Evolutionary conservation across 1,140 invertebrate genomes (phyloP).

Genomic region (Halictus rubicundus): DNA sequence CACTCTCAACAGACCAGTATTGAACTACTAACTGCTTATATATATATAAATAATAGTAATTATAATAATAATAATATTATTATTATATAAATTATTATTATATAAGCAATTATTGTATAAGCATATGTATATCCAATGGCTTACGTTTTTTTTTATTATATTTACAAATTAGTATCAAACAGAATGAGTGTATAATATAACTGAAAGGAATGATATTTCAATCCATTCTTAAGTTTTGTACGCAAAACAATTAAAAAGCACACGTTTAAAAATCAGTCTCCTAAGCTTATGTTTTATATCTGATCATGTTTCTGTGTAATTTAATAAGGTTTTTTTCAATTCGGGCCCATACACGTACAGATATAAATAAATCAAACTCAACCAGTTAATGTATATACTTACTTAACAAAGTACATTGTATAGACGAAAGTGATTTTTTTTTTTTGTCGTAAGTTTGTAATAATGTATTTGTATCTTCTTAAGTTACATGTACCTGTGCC

Average conservation of each 20-base stretch:
- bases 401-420: slow-evolving; percentile 43
- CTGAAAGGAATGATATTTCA: slow-evolving; percentile 20
- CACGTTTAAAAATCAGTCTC: slow-evolving; percentile 5
- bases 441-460: slow-evolving; percentile 63
- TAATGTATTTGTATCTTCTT: slow-evolving; percentile 66
- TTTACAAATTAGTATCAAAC: neutral
- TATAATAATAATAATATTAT: too few relatives aligned
- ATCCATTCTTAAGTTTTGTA: slow-evolving; percentile 21
- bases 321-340: slow-evolving; percentile 37
- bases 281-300: slow-evolving; percentile 19
- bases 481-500: slow-evolving; percentile 70
- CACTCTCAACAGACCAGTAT: slow-evolving; percentile 31
- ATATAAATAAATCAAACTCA: slow-evolving; percentile 17
- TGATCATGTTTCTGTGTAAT: slow-evolving; percentile 27
- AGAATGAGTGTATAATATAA: slow-evolving; percentile 27
- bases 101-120: too few relatives aligned
- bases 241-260: slow-evolving; percentile 10
- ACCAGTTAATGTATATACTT: slow-evolving; percentile 40
- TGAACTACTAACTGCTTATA: slow-evolving; percentile 29
- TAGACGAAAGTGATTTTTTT: slow-evolving; percentile 45
- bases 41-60: too few relatives aligned
- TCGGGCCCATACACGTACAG: slow-evolving; percentile 25
- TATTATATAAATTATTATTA: too few relatives aligned
- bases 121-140: neutral
- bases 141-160: slow-evolving; percentile 23